Evolutionary conservation across 2,888 invertebrate genomes (phyloP).

Genomic region (Agriopis aurantiaria): DNA sequence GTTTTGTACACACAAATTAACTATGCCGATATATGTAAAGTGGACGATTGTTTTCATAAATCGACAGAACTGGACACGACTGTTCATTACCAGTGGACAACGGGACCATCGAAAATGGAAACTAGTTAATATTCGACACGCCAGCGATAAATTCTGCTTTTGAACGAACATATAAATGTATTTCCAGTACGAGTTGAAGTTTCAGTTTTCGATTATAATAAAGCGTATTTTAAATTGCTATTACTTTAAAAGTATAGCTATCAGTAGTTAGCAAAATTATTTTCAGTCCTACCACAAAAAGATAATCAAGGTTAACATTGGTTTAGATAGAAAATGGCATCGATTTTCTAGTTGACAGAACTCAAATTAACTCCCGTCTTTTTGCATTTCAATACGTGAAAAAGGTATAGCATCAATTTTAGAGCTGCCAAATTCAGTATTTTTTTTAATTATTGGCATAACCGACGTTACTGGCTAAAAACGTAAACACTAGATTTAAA

Average conservation of each 20-base stretch:
- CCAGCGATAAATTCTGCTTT: conserved; percentile 3
- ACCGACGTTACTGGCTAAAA: too few species aligned
- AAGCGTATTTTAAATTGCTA: not conserved
- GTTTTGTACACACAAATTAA: not conserved
- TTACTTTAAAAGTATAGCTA: not conserved
- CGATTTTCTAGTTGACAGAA: too few species aligned
- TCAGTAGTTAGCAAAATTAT: not conserved
- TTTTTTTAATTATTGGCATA: too few species aligned
- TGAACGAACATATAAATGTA: conserved; percentile 1
- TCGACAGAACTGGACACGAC: conserved; percentile 17
- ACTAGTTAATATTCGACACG: conserved; percentile 25
- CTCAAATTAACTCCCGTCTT: too few species aligned
- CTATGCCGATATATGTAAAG: not conserved
- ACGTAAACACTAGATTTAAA: too few species aligned
- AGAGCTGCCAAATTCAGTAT: too few species aligned
- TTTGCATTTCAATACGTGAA: too few species aligned
- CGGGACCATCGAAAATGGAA: conserved; percentile 20
- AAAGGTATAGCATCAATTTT: too few species aligned
- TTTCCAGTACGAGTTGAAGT: not conserved
- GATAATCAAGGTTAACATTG: too few species aligned
- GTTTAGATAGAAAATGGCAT: too few species aligned
- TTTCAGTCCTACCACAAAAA: too few species aligned
- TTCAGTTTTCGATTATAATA: conserved; percentile 2
- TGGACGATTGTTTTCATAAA: conserved; percentile 18
- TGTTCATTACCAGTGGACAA: conserved; percentile 25